phyloP scores from a whole-genome alignment of 2,113 vertebrate species.

The Psophia crepitans region DNA sequence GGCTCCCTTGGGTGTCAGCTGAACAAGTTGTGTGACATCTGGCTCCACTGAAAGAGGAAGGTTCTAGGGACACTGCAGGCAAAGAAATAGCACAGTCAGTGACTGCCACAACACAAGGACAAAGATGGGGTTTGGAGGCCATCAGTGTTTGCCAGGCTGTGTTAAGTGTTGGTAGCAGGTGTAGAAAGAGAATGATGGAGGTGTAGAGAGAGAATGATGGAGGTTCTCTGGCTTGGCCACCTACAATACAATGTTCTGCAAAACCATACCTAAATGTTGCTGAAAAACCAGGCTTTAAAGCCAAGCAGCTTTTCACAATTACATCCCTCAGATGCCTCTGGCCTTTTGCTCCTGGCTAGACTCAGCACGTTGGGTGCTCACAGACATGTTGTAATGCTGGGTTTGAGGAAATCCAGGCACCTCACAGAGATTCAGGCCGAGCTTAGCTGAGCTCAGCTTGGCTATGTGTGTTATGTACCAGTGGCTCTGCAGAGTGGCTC shows the following conservation, averaged over 20 bases:
- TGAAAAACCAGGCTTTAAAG: not conserved
- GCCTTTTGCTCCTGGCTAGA: not conserved
- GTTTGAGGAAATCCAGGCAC: not conserved
- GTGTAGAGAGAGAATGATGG: not conserved
- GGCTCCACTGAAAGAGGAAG: too few species aligned
- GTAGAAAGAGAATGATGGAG: not conserved
- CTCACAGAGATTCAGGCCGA: not conserved
- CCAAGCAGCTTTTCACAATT: not conserved
- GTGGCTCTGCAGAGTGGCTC: not conserved
- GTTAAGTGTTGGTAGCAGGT: not conserved
- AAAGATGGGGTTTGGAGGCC: not conserved
- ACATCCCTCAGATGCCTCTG: not conserved
- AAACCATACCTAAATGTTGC: not conserved
- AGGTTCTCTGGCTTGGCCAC: not conserved
- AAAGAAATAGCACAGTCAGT: not conserved
- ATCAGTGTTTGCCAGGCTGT: not conserved
- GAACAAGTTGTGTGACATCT: not conserved
- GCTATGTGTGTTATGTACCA: accelerated
- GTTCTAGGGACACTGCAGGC: not conserved
- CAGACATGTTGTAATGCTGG: not conserved
- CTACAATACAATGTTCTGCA: not conserved
- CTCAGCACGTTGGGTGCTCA: not conserved
- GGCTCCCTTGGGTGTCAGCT: not conserved
- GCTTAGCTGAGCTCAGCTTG: not conserved
- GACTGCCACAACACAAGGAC: not conserved